phyloP scores from a whole-genome alignment of 2,888 invertebrate species.

The Tachina fera region DNA sequence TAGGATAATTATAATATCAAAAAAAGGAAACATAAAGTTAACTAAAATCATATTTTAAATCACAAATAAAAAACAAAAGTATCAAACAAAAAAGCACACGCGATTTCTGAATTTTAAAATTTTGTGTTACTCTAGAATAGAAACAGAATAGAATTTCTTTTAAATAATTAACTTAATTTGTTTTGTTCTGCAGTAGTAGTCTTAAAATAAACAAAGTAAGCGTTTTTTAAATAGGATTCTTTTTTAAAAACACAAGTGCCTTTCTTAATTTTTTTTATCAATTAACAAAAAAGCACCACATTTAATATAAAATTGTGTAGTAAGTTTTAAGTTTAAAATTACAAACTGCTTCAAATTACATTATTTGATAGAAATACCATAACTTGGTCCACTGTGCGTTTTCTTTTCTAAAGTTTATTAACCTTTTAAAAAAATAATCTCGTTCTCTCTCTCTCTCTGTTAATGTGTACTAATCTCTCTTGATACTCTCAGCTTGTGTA shows the following conservation, averaged over 20 bases:
- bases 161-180: slow-evolving; percentile 4
- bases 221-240: slow-evolving; percentile 25
- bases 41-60: slow-evolving; percentile 66
- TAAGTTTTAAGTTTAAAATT: slow-evolving; percentile 15
- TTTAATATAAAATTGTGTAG: slow-evolving; percentile 39
- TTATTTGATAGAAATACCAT: neutral
- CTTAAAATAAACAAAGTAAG: slow-evolving; percentile 3
- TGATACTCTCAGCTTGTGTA: slow-evolving; percentile 55
- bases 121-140: slow-evolving; percentile 3
- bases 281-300: slow-evolving; percentile 61
- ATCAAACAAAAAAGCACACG: slow-evolving; percentile 52
- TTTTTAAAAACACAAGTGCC: slow-evolving; percentile 43
- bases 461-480: slow-evolving; percentile 62
- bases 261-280: neutral
- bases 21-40: slow-evolving; percentile 2
- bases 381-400: slow-evolving; percentile 45
- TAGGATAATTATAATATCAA: slow-evolving; percentile 27
- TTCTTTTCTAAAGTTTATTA: neutral
- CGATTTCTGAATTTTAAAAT: slow-evolving; percentile 23
- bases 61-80: slow-evolving; percentile 53
- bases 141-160: neutral
- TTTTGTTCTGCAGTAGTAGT: neutral
- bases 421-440: neutral
- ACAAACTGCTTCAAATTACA: neutral
- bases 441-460: neutral